A percentile compares a stretch with the other conserved stretches of the same genome.
Evolutionary conservation across 2,888 invertebrate species (phyloP).

Genomic region (Rhogogaster chlorosoma): DNA sequence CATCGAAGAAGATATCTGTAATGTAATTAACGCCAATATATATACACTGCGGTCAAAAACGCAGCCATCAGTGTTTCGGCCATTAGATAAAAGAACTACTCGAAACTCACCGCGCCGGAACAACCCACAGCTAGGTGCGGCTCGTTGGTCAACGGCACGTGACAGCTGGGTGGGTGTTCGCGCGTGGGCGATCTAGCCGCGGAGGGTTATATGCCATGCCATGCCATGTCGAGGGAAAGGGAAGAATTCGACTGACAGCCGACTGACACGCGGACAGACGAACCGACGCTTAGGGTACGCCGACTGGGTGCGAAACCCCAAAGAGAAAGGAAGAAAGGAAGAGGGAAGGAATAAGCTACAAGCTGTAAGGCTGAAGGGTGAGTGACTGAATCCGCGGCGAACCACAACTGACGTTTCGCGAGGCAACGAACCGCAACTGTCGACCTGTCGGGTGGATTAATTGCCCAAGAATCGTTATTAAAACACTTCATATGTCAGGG

Average conservation of each 20-base stretch:
- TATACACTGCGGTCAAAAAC: not conserved
- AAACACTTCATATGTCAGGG: not conserved
- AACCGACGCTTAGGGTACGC: conserved; percentile 72
- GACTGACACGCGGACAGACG: conserved; percentile 67
- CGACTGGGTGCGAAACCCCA: conserved; percentile 57
- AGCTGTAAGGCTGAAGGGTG: conserved; percentile 37
- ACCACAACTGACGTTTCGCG: conserved; percentile 72
- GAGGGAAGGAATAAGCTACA: not conserved
- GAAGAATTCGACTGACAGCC: conserved; percentile 52
- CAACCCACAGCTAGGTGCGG: conserved; percentile 36
- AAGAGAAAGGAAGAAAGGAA: not conserved
- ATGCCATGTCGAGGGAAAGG: not conserved
- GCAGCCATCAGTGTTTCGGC: conserved; percentile 34
- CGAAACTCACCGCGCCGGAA: conserved; percentile 33
- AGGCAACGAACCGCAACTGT: conserved; percentile 37
- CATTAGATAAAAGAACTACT: conserved; percentile 32
- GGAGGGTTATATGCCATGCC: conserved; percentile 38
- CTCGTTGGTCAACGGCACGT: conserved; percentile 57
- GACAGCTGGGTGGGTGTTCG: conserved; percentile 66
- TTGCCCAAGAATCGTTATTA: conserved; percentile 31
- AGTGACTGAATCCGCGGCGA: conserved; percentile 53
- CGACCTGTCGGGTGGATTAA: conserved; percentile 45
- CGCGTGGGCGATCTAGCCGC: conserved; percentile 57
- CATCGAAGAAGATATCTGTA: not conserved
- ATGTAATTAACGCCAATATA: not conserved